Evolutionary conservation across 35 echinoderm and acorn worm genomes (phyloP), one percentile per base, ranked within the genome.

Genomic region (Acanthaster planci): DNA sequence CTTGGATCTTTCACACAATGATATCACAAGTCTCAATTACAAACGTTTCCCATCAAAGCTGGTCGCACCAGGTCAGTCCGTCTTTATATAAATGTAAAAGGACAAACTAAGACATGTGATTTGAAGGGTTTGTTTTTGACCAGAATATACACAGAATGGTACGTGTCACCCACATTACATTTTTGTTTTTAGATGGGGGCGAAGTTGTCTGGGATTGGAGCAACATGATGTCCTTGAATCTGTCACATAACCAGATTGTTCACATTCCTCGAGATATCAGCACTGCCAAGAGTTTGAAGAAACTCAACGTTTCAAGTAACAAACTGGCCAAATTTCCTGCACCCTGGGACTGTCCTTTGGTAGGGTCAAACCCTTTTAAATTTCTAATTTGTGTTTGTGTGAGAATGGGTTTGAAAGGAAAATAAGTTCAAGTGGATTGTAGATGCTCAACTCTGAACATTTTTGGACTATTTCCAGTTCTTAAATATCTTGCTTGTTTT

Each of bases 321-420:
- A 14, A 32, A 16, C 67, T 89, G 30, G 29, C 0, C 29, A 51
- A 76, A 52, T 17, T 89, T 18, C 87, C 87, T 5, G 40, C 37
- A 17, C 26, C 87, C 7, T 89, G 87, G 87, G 58, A 35, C 21
- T 84, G 87, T 77, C 87, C 87, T 37, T 19, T 89, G 79, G 87
- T 89, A 89, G 77, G 80, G 14, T 15, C 30, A 1, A 3, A 37
- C 18, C 1, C 18, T 3, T 18, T 15, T 16, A 36, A 27, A 77
- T 27, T 77, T 32, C 4, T 16, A 32, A 34, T 5, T 77, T 34
- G 32, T 21, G 1, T 17, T 77, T 3, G 32, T 15, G 10, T 37
- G 35, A 27, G 35, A 18, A n/a, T n/a, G n/a, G n/a, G n/a, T n/a
- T n/a, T n/a, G n/a, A n/a, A n/a, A n/a, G n/a, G n/a, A n/a, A n/a